Percentiles rank a stretch among this genome's conserved stretches.
These are phyloP conservation scores for Synergus gifuensis DNA, from an alignment of 2,888 invertebrate species.

Conservation along the genomic window DNA sequence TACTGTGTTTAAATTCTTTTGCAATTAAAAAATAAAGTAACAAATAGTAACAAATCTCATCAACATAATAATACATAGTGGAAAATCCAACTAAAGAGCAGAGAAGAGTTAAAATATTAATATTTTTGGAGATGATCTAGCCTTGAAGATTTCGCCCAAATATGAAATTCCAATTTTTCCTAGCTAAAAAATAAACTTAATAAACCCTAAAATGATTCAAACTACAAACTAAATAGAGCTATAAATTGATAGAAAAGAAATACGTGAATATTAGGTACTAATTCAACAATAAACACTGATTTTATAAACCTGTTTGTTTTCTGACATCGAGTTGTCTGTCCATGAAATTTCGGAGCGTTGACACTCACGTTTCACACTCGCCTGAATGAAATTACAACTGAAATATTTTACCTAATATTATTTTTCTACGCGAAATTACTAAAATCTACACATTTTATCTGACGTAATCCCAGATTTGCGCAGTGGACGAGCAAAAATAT, in stretches of 20 bases:
- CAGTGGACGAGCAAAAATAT: slow-evolving; percentile 25
- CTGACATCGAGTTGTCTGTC: slow-evolving; percentile 45
- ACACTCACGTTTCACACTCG: slow-evolving; percentile 27
- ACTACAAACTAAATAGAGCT: background rate
- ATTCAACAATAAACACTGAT: slow-evolving; percentile 23
- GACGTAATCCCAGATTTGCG: slow-evolving; percentile 38
- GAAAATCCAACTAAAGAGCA: background rate
- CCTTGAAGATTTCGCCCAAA: background rate
- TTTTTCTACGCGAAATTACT: background rate
- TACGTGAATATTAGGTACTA: background rate
- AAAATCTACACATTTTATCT: slow-evolving; percentile 27
- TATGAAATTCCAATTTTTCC: background rate
- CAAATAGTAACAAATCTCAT: background rate
- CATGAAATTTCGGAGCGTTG: slow-evolving; percentile 31
- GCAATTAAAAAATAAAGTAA: background rate
- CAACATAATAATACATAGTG: background rate
- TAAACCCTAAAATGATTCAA: background rate
- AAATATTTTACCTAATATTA: slow-evolving; percentile 15
- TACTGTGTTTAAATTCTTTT: background rate
- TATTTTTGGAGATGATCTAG: slow-evolving; percentile 4
- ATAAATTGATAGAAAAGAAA: background rate
- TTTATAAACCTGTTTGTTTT: slow-evolving; percentile 45
- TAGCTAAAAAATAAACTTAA: background rate
- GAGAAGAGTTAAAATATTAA: background rate
- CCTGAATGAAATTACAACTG: slow-evolving; percentile 21